Base-by-base conservation (phyloP, 2,888 invertebrate genomes). In the Cactoblastis cactorum region DNA sequence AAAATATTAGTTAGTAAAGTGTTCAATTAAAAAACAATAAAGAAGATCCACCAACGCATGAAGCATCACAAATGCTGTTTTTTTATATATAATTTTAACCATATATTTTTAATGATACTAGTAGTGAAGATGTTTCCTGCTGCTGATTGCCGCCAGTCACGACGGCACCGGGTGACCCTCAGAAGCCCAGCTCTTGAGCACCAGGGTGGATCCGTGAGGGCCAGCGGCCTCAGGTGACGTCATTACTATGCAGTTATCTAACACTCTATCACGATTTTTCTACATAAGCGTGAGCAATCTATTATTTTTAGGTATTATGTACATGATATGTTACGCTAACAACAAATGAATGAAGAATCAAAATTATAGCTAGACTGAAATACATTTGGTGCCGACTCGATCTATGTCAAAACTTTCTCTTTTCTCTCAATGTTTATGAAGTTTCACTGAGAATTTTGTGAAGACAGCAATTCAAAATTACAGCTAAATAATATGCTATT, bases 141-240 rank as follows among this genome's bases (percentile, higher is more conserved):
- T 75, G 69, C 60, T 67, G 75, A 64, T 69, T 70, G 63, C 58
- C 68, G 63, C 54, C 58, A 80, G 79, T 79, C 82, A 80, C 76
- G 80, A 72, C 58, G 55, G 47, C 56, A 67, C 67, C 61, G 63
- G 69, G 58, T 77, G 77, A 76, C 83, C 80, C 80, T n/a, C n/a
- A n/a, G n/a, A n/a, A n/a, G n/a, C n/a, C n/a, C n/a, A n/a, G n/a
- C 74, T 63, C 53, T 32, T 55, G 55, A 55, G 53, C 52, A 56
- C 52, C 62, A 58, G 67, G 68, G 64, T 63, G 62, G 66, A 59
- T 74, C 72, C 73, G 70, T 67, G 69, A 71, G 64, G 64, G 58
- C 59, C 59, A 58, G 60, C 57, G 66, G 66, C 83, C 82, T 83
- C 73, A 70, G 47, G 51, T 83, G 79, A 80, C 82, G 83, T 77